phyloP scores from a whole-genome alignment of 2,797 vertebrate species.

The Myotis daubentonii region DNA sequence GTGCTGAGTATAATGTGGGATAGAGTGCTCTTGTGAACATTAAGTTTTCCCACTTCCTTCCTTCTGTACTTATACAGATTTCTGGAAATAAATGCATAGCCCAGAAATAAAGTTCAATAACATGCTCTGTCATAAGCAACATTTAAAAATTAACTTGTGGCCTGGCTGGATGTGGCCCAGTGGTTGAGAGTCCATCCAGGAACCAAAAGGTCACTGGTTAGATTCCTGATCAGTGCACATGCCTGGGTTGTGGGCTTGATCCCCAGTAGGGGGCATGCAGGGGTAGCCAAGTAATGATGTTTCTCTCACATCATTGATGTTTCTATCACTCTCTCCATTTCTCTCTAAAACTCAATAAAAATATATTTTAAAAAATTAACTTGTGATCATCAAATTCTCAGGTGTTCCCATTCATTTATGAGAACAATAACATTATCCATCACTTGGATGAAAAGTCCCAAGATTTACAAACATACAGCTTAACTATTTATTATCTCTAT shows the following conservation, averaged over 20 bases:
- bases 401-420: conserved; percentile 46
- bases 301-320: too few species aligned
- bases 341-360: too few species aligned
- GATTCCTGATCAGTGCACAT: too few species aligned
- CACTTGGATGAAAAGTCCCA: conserved; percentile 40
- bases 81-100: not conserved
- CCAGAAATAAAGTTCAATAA: not conserved
- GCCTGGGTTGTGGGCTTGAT: too few species aligned
- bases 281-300: too few species aligned
- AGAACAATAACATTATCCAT: not conserved
- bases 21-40: not conserved
- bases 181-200: too few species aligned
- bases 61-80: not conserved
- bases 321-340: too few species aligned
- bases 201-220: too few species aligned
- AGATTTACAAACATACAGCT: conserved; percentile 53
- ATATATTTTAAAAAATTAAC: not conserved
- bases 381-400: conserved; percentile 47
- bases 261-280: too few species aligned
- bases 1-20: not conserved
- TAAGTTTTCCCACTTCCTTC: not conserved
- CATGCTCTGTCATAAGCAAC: not conserved
- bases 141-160: not conserved
- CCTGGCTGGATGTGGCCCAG: too few species aligned
- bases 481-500: conserved; percentile 48